Evolutionary conservation across 2,797 vertebrate genomes (phyloP), one percentile per base, ranked within the genome.

Genomic region (Iguana delicatissima): DNA sequence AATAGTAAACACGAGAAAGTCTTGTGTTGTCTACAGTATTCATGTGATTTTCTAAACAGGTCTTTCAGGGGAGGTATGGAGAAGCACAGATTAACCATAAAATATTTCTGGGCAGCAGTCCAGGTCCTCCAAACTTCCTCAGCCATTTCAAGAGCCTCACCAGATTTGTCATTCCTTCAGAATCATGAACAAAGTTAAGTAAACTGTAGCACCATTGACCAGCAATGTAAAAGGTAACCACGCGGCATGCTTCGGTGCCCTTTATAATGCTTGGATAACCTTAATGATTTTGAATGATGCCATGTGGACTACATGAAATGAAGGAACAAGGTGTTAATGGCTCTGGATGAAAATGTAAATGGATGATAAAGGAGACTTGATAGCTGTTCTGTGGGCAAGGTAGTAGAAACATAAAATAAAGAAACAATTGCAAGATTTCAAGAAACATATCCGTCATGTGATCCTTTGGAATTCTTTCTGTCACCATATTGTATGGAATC

Each of bases 221-320:
- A 77, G 62, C 89, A 87, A 69, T 87, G 85, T 83, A 90, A 83
- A 72, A 52, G 77, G 62, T 50, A 67, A 77, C n/a, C 81, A 87
- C n/a, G 69, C 16, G 57, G 77, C 77, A 62, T 77, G 73, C 73
- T 87, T 83, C 59, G 79, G 18, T 84, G 80, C 85, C 77, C 62
- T 84, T 87, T 84, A 91, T 83, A 81, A 73, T 91, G 85, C 85
- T 69, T 84, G 89, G 62, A 84, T 91, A 91, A 57, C 59, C 57
- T 84, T 87, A 87, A 91, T 79, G 72, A 87, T 77, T 67, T 91
- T 87, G 89, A 87, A 91, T 84, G 85, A 87, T 84, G 62, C 89
- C 59, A 74, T 77, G 72, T 77, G 74, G 85, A 84, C 46, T 38
- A 35, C 72, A 84, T 14, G 62, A 38, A 62, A 91, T 87, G 80